Conservation (phyloP, 2,797 vertebrate genomes). For the Crocidura indochinensis region DNA sequence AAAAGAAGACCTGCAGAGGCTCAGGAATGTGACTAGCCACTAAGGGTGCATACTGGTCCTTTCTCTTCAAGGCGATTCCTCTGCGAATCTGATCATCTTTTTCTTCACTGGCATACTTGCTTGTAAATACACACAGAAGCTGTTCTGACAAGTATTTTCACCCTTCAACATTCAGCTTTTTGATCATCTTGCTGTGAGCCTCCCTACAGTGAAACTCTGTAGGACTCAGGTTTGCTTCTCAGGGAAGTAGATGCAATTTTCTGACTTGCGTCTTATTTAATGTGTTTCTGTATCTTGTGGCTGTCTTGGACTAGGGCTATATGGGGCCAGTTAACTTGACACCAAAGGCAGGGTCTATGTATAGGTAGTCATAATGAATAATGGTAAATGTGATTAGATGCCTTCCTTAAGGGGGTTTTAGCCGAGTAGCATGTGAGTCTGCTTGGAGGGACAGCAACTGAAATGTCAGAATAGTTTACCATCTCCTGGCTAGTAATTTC, state of each 20-base stretch:
- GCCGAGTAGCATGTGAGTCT: slow-evolving; percentile 57
- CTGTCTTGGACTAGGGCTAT: slow-evolving; percentile 59
- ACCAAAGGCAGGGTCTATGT: slow-evolving; percentile 66
- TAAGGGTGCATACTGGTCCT: neutral
- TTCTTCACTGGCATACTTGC: neutral
- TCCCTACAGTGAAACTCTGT: neutral
- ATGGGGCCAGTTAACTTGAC: slow-evolving; percentile 62
- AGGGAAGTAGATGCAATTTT: slow-evolving; percentile 42
- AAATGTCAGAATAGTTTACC: slow-evolving; percentile 77
- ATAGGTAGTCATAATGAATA: slow-evolving; percentile 74
- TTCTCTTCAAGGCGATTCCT: slow-evolving; percentile 21
- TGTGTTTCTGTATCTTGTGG: slow-evolving; percentile 50
- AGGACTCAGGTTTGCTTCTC: slow-evolving; percentile 37
- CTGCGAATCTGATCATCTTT: neutral
- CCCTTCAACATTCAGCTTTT: neutral
- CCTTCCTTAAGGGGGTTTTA: slow-evolving; percentile 19
- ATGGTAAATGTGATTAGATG: slow-evolving; percentile 63
- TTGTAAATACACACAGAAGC: neutral
- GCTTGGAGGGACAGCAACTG: slow-evolving; percentile 76
- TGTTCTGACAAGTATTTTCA: slow-evolving; percentile 32
- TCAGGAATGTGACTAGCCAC: neutral
- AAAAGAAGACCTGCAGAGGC: neutral
- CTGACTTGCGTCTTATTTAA: slow-evolving; percentile 45
- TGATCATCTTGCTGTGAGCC: neutral
- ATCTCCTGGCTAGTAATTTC: slow-evolving; percentile 59